phyloP scores from a whole-genome alignment of 2,888 invertebrate species.

The Leucophenga maculata region DNA sequence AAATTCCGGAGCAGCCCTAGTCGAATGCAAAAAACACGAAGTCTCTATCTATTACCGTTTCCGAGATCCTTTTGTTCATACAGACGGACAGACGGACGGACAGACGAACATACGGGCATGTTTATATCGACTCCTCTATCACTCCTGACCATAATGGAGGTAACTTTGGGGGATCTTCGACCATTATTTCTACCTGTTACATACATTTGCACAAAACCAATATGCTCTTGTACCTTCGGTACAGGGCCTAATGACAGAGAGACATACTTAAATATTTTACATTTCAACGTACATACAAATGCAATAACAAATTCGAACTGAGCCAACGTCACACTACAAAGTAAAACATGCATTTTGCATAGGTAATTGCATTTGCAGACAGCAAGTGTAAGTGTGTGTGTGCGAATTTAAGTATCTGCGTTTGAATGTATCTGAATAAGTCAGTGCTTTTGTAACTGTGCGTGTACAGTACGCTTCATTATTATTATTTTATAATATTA shows the following conservation, averaged over 20 bases:
- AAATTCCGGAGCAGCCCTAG: no score
- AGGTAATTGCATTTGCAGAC: constrained; percentile 15
- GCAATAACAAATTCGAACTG: background rate
- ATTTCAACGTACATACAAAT: background rate
- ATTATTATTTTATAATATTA: constrained; percentile 35
- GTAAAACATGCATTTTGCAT: constrained; percentile 16
- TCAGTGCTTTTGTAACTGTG: background rate
- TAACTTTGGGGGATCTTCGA: no score
- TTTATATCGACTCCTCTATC: no score
- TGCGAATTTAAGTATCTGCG: background rate
- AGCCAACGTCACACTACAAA: background rate
- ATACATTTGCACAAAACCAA: no score
- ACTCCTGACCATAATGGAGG: no score
- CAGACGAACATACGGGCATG: no score
- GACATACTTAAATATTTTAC: background rate
- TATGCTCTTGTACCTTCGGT: no score
- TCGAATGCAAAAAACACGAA: no score
- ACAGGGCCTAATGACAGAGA: background rate
- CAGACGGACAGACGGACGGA: no score
- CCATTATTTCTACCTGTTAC: no score
- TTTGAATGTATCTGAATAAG: constrained; percentile 4
- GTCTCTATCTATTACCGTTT: no score
- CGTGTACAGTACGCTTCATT: constrained; percentile 18
- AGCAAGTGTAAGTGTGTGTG: background rate
- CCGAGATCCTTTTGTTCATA: no score